Base-by-base conservation (phyloP, 1,140 invertebrate species). In the Coenobita brevimanus region DNA sequence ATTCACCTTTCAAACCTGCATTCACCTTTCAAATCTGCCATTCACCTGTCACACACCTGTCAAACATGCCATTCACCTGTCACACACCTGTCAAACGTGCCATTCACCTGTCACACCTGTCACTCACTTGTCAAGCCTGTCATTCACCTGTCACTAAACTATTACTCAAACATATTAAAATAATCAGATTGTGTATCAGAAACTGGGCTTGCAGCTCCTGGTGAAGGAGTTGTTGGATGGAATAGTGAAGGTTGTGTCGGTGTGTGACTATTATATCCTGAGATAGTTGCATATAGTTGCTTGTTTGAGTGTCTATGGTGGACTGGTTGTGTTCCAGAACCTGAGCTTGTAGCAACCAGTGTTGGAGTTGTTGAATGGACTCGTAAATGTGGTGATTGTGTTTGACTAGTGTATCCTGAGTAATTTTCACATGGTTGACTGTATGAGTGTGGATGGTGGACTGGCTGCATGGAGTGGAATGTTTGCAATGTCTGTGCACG, bases 351-450 rank as follows among this genome's bases (percentile, higher is more conserved):
- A 69, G 24, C 24, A 69, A 27, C 64, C 21, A 4, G 64, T 3
- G 24, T 6, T 69, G 64, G 64, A 69, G 24, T 2, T 69, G 64
- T 24, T 69, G 6, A 36, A 15, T 24, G 64, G 6, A 13, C 6
- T 30, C 38, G 64, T 33, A 8, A 30, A 69, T 69, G 50, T 62
- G 79, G 36, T 81, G 79, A 3, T n/a, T n/a, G n/a, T 81, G 46
- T 1, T 60, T 81, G 79, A 81, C 79, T 21, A 62, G 60, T 81
- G 50, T 81, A 15, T 81, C 79, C 60, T 64, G 79, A 60, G 2
- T 13, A 1, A 62, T 62, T 8, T 81, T 50, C 8, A 38, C 15
- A 81, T 81, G 27, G 24, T 62, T 60, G 50, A 60, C 10, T 81
- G 46, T 78, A 33, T 60, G 54, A 60, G 54, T 27, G 50, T 81